Percentiles rank a stretch among this genome's conserved stretches.
These are phyloP conservation scores for Callopanchax toddi DNA, from an alignment of 2,113 vertebrate species.

Conservation along the genomic window DNA sequence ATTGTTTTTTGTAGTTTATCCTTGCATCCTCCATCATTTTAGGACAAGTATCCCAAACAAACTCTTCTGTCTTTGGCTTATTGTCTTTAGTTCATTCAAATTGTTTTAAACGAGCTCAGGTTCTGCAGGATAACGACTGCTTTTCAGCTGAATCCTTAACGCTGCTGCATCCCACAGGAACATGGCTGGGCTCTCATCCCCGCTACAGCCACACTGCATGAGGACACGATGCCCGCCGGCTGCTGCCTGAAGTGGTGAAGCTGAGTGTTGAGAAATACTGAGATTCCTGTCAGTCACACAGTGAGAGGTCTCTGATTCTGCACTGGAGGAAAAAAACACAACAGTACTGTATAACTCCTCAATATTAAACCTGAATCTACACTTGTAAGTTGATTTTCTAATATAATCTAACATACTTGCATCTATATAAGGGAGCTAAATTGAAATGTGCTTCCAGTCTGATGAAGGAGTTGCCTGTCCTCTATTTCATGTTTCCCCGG, in stretches of 20 bases:
- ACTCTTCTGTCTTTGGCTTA: conserved; percentile 14
- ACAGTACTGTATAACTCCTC: neutral
- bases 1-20: too few relatives aligned
- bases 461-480: neutral
- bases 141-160: conserved; percentile 31
- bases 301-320: neutral
- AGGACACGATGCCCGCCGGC: conserved; percentile 18
- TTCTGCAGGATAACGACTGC: conserved; percentile 12
- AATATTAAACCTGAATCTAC: conserved; percentile 10
- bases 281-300: conserved; percentile 33
- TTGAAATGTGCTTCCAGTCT: conserved; percentile 11
- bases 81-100: conserved; percentile 1
- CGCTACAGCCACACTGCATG: conserved; percentile 22
- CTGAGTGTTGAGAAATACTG: conserved; percentile 19
- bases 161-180: conserved; percentile 6
- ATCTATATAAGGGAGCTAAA: conserved; percentile 16
- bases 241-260: conserved; percentile 25
- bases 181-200: conserved; percentile 8
- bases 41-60: neutral
- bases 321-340: neutral
- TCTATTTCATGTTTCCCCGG: conserved; percentile 13
- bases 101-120: conserved; percentile 14
- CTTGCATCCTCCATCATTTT: too few relatives aligned
- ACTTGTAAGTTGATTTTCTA: neutral
- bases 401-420: too few relatives aligned